Conservation (phyloP, 2,797 vertebrate genomes). For the Chelon auratus region DNA sequence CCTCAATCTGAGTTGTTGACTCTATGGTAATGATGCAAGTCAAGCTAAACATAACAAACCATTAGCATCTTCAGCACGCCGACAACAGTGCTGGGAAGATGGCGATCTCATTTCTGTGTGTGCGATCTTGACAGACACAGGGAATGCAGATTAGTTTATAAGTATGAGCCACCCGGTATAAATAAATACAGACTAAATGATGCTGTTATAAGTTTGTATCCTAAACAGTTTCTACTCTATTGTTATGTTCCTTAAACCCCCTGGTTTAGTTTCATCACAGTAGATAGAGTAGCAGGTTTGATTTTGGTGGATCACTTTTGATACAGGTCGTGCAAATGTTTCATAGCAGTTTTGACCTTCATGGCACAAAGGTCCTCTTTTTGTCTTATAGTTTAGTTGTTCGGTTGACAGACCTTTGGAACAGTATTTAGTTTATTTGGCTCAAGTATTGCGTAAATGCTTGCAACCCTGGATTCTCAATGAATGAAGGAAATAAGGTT, state of each 20-base stretch:
- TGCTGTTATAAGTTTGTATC: slow-evolving; percentile 17
- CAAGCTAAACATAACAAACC: slow-evolving; percentile 84
- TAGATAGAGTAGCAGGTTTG: background rate
- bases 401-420: background rate
- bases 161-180: slow-evolving; percentile 26
- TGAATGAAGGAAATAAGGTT: slow-evolving; percentile 12
- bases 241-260: slow-evolving; percentile 20
- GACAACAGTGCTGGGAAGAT: slow-evolving; percentile 61
- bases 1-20: slow-evolving; percentile 81
- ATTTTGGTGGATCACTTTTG: slow-evolving; percentile 8
- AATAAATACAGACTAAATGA: slow-evolving; percentile 52
- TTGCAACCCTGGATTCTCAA: slow-evolving; percentile 2
- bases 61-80: slow-evolving; percentile 75
- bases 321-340: slow-evolving; percentile 6
- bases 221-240: slow-evolving; percentile 21
- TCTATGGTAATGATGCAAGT: slow-evolving; percentile 83
- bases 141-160: slow-evolving; percentile 69
- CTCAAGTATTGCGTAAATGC: background rate
- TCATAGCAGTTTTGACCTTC: background rate
- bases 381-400: background rate
- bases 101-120: slow-evolving; percentile 57
- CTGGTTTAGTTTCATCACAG: background rate
- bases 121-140: slow-evolving; percentile 44
- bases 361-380: background rate
- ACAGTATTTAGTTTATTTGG: slow-evolving; percentile 18